Evolutionary conservation across 2,888 invertebrate genomes (phyloP).

Genomic region (Agonum fuliginosum): DNA sequence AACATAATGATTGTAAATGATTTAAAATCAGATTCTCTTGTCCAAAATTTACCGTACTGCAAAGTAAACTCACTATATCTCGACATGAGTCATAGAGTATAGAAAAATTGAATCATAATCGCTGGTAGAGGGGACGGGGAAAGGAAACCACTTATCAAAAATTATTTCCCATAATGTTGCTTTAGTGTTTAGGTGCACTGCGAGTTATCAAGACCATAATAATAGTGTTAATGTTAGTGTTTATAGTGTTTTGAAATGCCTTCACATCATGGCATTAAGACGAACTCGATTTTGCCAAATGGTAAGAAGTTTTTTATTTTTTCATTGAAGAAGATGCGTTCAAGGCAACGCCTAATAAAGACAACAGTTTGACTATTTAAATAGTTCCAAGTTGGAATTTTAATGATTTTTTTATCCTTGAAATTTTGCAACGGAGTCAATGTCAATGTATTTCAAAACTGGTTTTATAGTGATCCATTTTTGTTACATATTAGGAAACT

Average conservation of each 20-base stretch:
- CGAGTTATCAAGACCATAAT: neutral
- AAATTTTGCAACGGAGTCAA: neutral
- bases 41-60: no score
- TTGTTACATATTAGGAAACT: neutral
- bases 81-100: neutral
- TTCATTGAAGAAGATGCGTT: neutral
- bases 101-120: neutral
- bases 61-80: no score
- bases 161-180: neutral
- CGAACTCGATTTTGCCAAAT: neutral
- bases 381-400: neutral
- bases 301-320: neutral
- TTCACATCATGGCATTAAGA: neutral
- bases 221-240: neutral
- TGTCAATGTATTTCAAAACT: neutral
- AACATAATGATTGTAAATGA: no score
- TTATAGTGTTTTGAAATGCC: constrained; percentile 8
- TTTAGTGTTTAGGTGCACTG: neutral
- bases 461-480: neutral
- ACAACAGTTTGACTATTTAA: neutral
- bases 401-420: neutral
- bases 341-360: neutral
- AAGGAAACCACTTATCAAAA: constrained; percentile 20
- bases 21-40: no score
- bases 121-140: neutral